These are phyloP conservation scores for Drosophila mettleri DNA, from an alignment of 2,888 invertebrate genomes.

Conservation along the genomic window DNA sequence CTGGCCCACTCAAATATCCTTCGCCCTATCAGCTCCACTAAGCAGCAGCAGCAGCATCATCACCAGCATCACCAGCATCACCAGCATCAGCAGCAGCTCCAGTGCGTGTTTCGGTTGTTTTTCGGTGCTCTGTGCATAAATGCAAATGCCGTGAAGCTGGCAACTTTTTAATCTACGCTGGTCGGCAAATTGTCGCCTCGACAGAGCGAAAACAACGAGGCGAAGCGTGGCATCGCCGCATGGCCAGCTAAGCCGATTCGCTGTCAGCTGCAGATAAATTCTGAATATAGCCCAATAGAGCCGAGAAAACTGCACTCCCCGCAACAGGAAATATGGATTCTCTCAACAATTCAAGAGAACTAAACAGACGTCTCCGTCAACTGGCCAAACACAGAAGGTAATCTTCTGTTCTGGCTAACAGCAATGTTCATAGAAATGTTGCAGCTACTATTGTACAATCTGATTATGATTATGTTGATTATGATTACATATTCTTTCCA, in stretches of 20 bases:
- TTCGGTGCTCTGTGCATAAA: constrained; percentile 58
- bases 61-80: constrained; percentile 2
- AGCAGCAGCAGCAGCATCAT: constrained; percentile 1
- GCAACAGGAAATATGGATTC: neutral
- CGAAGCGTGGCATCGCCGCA: constrained; percentile 11
- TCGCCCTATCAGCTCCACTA: constrained; percentile 12
- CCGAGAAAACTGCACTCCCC: neutral
- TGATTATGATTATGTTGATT: no score
- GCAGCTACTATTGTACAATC: no score
- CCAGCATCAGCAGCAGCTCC: neutral
- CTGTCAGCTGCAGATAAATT: constrained; percentile 44
- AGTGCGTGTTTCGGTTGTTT: constrained; percentile 32
- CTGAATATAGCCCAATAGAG: neutral
- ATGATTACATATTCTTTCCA: no score
- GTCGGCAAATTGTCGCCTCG: constrained; percentile 71
- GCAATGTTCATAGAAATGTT: no score
- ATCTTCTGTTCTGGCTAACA: neutral
- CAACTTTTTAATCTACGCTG: constrained; percentile 77
- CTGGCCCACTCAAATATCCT: neutral
- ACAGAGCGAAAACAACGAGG: constrained; percentile 23
- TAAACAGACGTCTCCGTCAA: neutral
- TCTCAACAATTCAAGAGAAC: neutral
- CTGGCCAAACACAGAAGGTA: neutral
- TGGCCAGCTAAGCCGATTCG: constrained; percentile 39
- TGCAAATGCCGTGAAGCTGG: constrained; percentile 60